phyloP scores from a whole-genome alignment of 2,888 invertebrate species.

The Aquatica leii region DNA sequence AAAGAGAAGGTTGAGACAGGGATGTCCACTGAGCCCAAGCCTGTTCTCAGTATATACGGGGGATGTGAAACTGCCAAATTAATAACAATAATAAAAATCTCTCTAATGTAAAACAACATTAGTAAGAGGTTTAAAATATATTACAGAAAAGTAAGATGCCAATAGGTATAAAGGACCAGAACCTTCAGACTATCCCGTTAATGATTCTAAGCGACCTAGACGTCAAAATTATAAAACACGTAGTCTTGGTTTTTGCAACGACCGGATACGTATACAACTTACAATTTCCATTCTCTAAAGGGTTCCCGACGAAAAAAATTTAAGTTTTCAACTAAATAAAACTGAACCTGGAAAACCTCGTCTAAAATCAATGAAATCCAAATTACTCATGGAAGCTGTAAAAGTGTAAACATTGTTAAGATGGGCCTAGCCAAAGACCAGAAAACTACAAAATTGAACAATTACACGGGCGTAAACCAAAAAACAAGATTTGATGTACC shows the following conservation, averaged over 20 bases:
- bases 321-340: too few species aligned
- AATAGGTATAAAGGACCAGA: too few species aligned
- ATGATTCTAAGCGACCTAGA: conserved; percentile 19
- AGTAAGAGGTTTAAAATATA: conserved; percentile 47
- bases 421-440: background rate
- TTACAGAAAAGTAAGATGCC: conserved; percentile 39
- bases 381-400: background rate
- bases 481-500: too few species aligned
- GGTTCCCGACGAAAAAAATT: too few species aligned
- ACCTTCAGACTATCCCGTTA: too few species aligned
- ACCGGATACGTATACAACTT: conserved; percentile 9
- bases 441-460: background rate
- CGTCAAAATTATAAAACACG: conserved; percentile 21
- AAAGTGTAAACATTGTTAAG: background rate
- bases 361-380: too few species aligned
- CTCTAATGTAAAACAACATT: conserved; percentile 48
- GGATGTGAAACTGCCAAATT: conserved; percentile 40
- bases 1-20: too few species aligned
- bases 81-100: conserved; percentile 47
- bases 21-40: too few species aligned
- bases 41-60: too few species aligned
- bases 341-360: too few species aligned
- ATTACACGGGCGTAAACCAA: too few species aligned
- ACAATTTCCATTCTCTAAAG: too few species aligned
- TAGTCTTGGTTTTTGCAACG: conserved; percentile 14